phyloP scores from a whole-genome alignment of 2,888 invertebrate species.

The Brachyptera putata region DNA sequence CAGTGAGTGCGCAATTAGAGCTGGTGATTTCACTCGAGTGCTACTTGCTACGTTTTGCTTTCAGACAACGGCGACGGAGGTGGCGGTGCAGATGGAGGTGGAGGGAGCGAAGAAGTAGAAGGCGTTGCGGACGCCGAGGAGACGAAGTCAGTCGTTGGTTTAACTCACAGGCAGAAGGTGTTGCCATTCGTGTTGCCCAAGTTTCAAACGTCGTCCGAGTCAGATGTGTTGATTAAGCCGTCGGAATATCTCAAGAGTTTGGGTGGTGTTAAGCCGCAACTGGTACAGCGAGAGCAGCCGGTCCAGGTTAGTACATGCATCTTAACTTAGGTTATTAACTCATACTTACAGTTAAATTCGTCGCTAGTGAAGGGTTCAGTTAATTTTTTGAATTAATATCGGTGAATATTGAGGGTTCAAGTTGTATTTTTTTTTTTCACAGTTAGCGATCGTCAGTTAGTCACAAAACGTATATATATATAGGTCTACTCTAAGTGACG shows the following conservation, averaged over 20 bases:
- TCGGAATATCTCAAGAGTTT: conserved; percentile 88
- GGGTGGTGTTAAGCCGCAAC: conserved; percentile 43
- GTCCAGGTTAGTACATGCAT: no score
- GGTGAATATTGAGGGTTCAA: no score
- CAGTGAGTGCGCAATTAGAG: conserved; percentile 3
- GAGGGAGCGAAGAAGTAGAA: neutral
- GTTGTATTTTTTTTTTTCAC: no score
- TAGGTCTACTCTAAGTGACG: no score
- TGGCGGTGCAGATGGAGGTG: neutral
- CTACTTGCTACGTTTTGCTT: no score
- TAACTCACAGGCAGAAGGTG: conserved; percentile 80
- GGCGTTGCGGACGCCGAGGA: neutral
- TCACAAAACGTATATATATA: no score
- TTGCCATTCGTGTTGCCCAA: conserved; percentile 88
- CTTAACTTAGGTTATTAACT: no score
- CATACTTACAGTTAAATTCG: no score
- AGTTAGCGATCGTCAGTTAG: no score
- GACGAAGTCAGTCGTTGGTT: conserved; percentile 42
- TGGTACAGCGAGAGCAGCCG: neutral
- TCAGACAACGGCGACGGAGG: no score
- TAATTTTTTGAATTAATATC: no score
- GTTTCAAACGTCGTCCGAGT: conserved; percentile 70
- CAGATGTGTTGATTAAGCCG: conserved; percentile 84
- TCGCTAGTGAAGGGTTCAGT: no score
- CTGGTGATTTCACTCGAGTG: neutral